phyloP scores from a whole-genome alignment of 2,888 invertebrate genomes.

The Synergus laeviventris region DNA sequence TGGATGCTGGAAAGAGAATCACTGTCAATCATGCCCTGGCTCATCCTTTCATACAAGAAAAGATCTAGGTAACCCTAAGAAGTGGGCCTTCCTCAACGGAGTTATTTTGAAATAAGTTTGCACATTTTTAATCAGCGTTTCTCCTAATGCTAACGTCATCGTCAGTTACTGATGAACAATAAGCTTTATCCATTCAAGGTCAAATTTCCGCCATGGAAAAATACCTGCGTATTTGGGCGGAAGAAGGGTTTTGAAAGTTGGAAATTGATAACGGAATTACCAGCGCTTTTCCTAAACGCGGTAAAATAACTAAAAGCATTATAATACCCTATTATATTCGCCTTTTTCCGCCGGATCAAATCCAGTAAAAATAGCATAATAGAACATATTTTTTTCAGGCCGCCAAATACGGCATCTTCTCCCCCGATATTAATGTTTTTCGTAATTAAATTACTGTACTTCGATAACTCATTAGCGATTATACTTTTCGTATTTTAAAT shows the following conservation, averaged over 20 bases:
- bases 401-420: constrained; percentile 50
- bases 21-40: constrained; percentile 95
- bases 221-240: constrained; percentile 26
- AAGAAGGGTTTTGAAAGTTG: neutral
- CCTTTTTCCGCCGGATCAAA: constrained; percentile 61
- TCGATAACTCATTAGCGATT: constrained; percentile 54
- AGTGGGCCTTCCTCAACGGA: constrained; percentile 16
- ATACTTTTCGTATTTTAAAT: constrained; percentile 57
- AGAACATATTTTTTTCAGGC: constrained; percentile 44
- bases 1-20: constrained; percentile 94
- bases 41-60: constrained; percentile 97
- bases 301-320: neutral
- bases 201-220: neutral
- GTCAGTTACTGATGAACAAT: constrained; percentile 22
- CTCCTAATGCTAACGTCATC: constrained; percentile 19
- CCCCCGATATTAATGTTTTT: constrained; percentile 52
- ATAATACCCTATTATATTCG: constrained; percentile 45
- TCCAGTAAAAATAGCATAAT: constrained; percentile 57
- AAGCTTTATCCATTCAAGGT: constrained; percentile 17
- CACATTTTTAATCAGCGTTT: constrained; percentile 21
- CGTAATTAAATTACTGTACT: constrained; percentile 57
- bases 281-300: neutral
- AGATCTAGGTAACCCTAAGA: constrained; percentile 80
- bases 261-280: neutral
- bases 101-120: constrained; percentile 24